Evolutionary conservation across 2,113 vertebrate genomes (phyloP), one percentile per base, ranked within the genome.

Genomic region (Pachyramphus minor): DNA sequence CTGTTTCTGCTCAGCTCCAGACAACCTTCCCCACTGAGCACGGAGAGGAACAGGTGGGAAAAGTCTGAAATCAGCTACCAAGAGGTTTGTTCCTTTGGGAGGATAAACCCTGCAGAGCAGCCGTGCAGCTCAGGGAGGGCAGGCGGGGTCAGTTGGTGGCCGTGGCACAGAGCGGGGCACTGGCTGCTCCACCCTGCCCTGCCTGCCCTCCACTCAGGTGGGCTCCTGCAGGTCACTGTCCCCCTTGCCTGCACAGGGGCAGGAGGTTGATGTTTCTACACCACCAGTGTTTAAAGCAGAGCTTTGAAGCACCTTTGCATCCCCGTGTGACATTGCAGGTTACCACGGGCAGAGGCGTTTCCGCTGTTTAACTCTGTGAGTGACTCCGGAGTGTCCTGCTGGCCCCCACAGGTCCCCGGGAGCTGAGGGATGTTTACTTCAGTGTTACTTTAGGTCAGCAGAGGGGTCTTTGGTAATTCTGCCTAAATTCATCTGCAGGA

Each of bases 401-500:
- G 88, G 63, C 24, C 73, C 50, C 39, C 6, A 63, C 0, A 0
- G 35, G 9, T 53, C 33, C 60, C 66, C 0, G 0, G 60, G 71
- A 77, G 80, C 76, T 18, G 53, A 35, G 64, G 13, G 73, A 33
- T 0, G 0, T 14, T 15, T n/a, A 28, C 22, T 58, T 0, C 4
- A 47, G 35, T 11, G 1, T 50, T 64, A 6, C 78, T 47, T 74
- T 39, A 42, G 59, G 64, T 83, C 90, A 96, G 96, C 89, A 78
- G 86, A 97, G 97, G 95, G 76, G 93, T 98, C 98, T 99, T 98
- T 99, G 98, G 98, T 98, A 98, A 98, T 96, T 96, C 60, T 85
- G 66, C 86, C 82, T 89, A 53, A 96, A 97, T 97, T 80, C 59
- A 58, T 37, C 87, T 80, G 75, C 78, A 88, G 90, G 84, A 86